Percentiles rank a stretch among this genome's conserved stretches.
These are phyloP conservation scores for Phasianus colchicus DNA, from an alignment of 2,113 vertebrate species.

Conservation along the genomic window DNA sequence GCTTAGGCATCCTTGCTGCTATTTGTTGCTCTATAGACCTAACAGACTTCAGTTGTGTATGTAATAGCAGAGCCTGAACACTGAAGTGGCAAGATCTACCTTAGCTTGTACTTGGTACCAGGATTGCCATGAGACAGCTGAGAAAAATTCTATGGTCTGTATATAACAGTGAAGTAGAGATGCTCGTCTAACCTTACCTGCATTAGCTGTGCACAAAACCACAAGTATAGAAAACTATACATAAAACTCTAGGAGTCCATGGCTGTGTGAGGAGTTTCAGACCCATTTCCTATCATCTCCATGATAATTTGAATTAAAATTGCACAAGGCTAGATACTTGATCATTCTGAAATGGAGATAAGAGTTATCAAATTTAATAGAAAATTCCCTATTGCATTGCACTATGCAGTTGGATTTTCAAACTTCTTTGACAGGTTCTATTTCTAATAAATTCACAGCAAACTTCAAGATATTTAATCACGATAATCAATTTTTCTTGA, in stretches of 20 bases:
- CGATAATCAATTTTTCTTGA: not conserved
- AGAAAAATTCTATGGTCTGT: not conserved
- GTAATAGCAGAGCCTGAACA: not conserved
- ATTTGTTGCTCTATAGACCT: not conserved
- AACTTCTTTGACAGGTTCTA: not conserved
- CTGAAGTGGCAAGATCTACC: not conserved
- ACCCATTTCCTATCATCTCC: not conserved
- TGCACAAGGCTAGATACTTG: not conserved
- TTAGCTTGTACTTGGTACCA: fast-evolving
- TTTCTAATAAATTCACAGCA: not conserved
- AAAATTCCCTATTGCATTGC: not conserved
- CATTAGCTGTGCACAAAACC: not conserved
- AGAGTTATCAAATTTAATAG: not conserved
- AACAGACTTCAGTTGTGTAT: not conserved
- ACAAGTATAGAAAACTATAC: not conserved
- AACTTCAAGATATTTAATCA: not conserved
- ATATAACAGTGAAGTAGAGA: not conserved
- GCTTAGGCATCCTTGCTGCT: not conserved
- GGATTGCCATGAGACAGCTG: fast-evolving
- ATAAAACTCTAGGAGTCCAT: not conserved
- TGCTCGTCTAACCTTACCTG: fast-evolving
- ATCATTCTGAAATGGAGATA: not conserved
- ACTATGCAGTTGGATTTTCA: not conserved
- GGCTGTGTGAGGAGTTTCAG: not conserved
- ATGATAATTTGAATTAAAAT: not conserved